Conservation (phyloP, 2,113 vertebrate species). For the Ictalurus punctatus region DNA sequence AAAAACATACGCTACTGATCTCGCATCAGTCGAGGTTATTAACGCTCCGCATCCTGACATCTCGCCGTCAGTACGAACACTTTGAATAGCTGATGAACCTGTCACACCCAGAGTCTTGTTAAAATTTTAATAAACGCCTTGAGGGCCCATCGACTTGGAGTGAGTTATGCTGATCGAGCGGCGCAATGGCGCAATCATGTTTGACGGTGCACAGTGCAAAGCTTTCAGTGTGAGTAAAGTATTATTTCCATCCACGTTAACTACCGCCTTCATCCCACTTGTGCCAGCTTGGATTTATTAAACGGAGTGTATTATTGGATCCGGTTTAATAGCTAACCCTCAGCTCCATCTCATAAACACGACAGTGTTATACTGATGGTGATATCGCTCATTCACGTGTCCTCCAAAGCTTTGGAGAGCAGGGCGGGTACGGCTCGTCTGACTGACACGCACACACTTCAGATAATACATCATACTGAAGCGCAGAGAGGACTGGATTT, state of each 20-base stretch:
- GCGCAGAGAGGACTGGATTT: not conserved
- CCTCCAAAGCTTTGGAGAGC: conserved; percentile 27
- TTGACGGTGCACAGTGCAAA: conserved; percentile 79
- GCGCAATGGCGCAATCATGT: conserved; percentile 73
- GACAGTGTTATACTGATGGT: conserved; percentile 59
- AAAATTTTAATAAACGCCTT: conserved; percentile 84
- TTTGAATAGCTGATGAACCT: conserved; percentile 81
- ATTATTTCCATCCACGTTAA: conserved; percentile 74
- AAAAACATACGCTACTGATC: conserved; percentile 60
- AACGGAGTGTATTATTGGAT: conserved; percentile 69
- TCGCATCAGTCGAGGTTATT: conserved; percentile 35
- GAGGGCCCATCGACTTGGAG: conserved; percentile 77
- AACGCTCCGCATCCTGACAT: conserved; percentile 35
- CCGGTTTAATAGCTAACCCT: conserved; percentile 63
- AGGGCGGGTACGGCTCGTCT: conserved; percentile 8
- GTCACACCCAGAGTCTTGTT: conserved; percentile 73
- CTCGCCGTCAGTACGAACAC: conserved; percentile 72
- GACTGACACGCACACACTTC: conserved; percentile 6
- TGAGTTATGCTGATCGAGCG: conserved; percentile 77
- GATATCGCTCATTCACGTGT: conserved; percentile 41
- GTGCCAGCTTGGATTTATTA: conserved; percentile 72
- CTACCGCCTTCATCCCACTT: conserved; percentile 66
- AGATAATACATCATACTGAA: not conserved
- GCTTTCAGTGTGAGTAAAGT: conserved; percentile 72
- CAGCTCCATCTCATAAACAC: conserved; percentile 68